These are phyloP conservation scores for Pelecanus crispus DNA, from an alignment of 2,113 vertebrate genomes.

Conservation along the genomic window DNA sequence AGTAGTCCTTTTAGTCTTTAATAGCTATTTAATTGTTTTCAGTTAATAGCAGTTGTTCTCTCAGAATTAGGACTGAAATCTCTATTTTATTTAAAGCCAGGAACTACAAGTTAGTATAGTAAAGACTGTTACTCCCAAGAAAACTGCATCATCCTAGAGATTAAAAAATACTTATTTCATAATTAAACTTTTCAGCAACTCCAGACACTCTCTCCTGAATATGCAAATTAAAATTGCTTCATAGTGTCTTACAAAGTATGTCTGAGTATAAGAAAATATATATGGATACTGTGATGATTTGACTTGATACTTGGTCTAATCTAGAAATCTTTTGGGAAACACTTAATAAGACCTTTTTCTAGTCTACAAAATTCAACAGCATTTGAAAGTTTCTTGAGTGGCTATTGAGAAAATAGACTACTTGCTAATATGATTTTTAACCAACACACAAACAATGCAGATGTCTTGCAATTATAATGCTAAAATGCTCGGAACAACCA, in stretches of 20 bases:
- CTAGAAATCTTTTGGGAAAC: not conserved
- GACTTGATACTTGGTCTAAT: not conserved
- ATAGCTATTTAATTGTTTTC: not conserved
- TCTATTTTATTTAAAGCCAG: not conserved
- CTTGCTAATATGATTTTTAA: not conserved
- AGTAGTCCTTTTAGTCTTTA: not conserved
- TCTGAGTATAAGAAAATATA: not conserved
- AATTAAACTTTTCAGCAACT: not conserved
- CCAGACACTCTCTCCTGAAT: not conserved
- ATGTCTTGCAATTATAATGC: not conserved
- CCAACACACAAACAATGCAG: not conserved
- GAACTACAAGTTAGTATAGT: not conserved
- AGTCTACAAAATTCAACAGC: not conserved
- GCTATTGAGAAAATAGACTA: not conserved
- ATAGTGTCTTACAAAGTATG: not conserved
- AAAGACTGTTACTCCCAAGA: not conserved
- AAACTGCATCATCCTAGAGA: not conserved
- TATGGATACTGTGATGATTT: not conserved
- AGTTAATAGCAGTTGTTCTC: not conserved
- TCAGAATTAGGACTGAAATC: not conserved
- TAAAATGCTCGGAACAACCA: not conserved
- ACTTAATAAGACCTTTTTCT: not conserved
- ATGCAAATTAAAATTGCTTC: not conserved
- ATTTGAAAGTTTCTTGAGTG: not conserved
- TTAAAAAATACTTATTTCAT: not conserved